Evolutionary conservation across 2,888 invertebrate genomes (phyloP).

Genomic region (Oligia latruncula): DNA sequence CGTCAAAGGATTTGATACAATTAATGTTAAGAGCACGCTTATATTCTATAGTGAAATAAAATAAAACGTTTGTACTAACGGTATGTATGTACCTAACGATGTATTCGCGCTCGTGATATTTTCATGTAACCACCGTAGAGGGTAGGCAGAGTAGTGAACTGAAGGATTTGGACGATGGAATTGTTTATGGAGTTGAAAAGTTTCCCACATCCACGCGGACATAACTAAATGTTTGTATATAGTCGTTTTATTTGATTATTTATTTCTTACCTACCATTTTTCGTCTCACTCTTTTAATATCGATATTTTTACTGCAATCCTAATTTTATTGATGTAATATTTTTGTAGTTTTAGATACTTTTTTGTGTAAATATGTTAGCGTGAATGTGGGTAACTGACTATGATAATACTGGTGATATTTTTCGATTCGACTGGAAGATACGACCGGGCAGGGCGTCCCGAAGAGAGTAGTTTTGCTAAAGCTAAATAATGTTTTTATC

Average conservation of each 20-base stretch:
- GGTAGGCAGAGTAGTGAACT: constrained; percentile 69
- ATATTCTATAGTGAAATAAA: constrained; percentile 78
- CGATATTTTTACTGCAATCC: constrained; percentile 65
- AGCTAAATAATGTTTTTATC: constrained; percentile 52
- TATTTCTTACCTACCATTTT: constrained; percentile 72
- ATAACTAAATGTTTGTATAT: constrained; percentile 78
- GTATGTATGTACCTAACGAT: constrained; percentile 79
- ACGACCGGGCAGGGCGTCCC: constrained; percentile 66
- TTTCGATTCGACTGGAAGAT: constrained; percentile 74
- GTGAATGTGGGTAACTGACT: constrained; percentile 74
- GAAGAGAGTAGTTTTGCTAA: constrained; percentile 67
- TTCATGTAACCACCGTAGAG: constrained; percentile 82
- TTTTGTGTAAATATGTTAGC: constrained; percentile 65
- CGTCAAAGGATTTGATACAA: constrained; percentile 87
- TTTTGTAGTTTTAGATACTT: constrained; percentile 67
- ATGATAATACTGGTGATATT: constrained; percentile 81
- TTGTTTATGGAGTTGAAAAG: constrained; percentile 66
- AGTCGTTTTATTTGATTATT: constrained; percentile 74
- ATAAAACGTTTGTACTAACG: constrained; percentile 80
- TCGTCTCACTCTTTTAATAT: constrained; percentile 67
- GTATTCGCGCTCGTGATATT: constrained; percentile 88
- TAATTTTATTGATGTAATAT: constrained; percentile 70
- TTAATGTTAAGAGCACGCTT: constrained; percentile 86
- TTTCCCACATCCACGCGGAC: constrained; percentile 74
- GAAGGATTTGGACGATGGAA: constrained; percentile 83